Conservation (phyloP, 2,888 invertebrate genomes). For the Protodeltote pygarga region DNA sequence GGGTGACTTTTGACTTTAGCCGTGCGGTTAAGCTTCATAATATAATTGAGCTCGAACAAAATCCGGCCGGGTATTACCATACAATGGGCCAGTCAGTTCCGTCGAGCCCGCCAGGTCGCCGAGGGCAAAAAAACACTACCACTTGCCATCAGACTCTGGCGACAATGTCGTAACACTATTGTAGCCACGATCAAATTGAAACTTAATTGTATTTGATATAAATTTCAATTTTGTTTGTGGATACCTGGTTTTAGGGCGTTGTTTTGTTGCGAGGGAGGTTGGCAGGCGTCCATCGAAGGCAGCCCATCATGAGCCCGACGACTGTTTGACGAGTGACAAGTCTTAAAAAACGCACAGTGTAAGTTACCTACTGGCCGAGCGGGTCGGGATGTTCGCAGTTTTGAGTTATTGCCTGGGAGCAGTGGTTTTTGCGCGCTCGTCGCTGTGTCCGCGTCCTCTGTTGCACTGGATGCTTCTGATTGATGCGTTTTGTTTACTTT, state of each 20-base stretch:
- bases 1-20: conserved; percentile 85
- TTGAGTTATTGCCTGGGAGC: conserved; percentile 77
- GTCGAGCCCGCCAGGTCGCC: conserved; percentile 83
- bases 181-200: conserved; percentile 36
- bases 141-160: conserved; percentile 58
- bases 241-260: conserved; percentile 44
- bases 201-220: conserved; percentile 38
- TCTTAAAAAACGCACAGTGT: conserved; percentile 79
- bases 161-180: conserved; percentile 48
- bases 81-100: conserved; percentile 85
- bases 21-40: conserved; percentile 84
- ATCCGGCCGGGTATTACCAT: conserved; percentile 85
- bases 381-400: conserved; percentile 68
- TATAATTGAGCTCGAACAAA: conserved; percentile 86
- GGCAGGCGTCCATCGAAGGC: conserved; percentile 84
- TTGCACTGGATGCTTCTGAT: conserved; percentile 54
- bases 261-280: conserved; percentile 58
- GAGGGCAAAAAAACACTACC: conserved; percentile 85
- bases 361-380: conserved; percentile 72
- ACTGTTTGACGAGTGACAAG: conserved; percentile 84
- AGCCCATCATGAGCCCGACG: conserved; percentile 82
- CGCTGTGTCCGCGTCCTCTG: conserved; percentile 43
- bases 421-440: conserved; percentile 56
- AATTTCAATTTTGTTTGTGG: conserved; percentile 25
- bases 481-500: conserved; percentile 73